Evolutionary conservation across 2,113 vertebrate species (phyloP).

Genomic region (Cyphomyrus discorhynchus): DNA sequence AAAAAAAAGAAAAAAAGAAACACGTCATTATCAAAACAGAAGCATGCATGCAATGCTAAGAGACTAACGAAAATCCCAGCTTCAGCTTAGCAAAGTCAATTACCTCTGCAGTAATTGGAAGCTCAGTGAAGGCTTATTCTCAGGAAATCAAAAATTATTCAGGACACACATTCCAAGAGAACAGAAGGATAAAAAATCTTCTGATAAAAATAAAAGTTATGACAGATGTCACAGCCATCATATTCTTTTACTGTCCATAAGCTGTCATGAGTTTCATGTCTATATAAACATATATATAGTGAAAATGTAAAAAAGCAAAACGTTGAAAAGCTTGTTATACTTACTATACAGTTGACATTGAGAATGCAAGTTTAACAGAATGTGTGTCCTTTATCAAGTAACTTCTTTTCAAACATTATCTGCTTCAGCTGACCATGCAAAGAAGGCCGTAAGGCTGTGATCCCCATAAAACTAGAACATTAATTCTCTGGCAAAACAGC

Average conservation of each 20-base stretch:
- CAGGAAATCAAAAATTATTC: conserved; percentile 10
- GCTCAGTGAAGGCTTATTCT: not conserved
- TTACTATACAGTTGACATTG: not conserved
- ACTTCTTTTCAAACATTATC: not conserved
- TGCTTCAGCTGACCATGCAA: not conserved
- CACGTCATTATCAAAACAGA: not conserved
- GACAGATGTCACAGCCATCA: not conserved
- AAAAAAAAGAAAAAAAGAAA: not conserved
- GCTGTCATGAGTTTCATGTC: not conserved
- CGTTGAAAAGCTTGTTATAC: not conserved
- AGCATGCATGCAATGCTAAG: not conserved
- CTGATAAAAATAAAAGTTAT: not conserved
- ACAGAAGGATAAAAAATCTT: not conserved
- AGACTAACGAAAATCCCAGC: not conserved
- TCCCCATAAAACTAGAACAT: not conserved
- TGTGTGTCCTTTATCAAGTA: not conserved
- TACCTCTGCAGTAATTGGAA: not conserved
- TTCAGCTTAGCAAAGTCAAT: conserved; percentile 7
- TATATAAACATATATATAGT: not conserved
- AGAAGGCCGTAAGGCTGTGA: not conserved
- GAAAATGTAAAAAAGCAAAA: not conserved
- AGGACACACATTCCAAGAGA: not conserved
- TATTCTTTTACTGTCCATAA: not conserved
- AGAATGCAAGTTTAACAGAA: not conserved
- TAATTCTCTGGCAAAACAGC: not conserved